These are phyloP conservation scores for Pavo muticus DNA, from an alignment of 2,113 vertebrate genomes.

Conservation along the genomic window DNA sequence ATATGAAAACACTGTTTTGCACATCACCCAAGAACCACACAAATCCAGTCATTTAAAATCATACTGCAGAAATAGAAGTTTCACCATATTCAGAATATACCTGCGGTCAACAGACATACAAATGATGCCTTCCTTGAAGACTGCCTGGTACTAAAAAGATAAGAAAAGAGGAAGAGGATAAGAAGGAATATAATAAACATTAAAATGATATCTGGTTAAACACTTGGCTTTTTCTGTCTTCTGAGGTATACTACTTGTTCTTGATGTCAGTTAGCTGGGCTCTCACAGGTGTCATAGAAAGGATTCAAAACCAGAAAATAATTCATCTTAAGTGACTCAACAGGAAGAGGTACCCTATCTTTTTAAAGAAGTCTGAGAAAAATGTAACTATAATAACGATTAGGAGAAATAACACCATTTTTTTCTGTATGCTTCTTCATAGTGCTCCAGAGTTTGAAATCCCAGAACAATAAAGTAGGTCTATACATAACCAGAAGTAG, in stretches of 20 bases:
- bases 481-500: neutral
- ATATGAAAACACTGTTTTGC: neutral
- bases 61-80: neutral
- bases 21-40: neutral
- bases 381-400: neutral
- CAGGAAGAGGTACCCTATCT: neutral
- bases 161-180: neutral
- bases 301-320: neutral
- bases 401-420: neutral
- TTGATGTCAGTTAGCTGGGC: neutral
- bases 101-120: neutral
- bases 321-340: neutral
- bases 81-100: neutral
- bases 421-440: neutral
- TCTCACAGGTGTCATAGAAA: neutral
- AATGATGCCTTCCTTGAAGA: neutral
- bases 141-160: neutral
- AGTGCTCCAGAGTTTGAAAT: neutral
- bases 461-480: neutral
- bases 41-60: neutral
- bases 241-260: neutral
- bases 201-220: neutral
- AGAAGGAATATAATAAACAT: neutral
- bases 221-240: neutral
- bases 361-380: neutral